These are phyloP conservation scores for Nephrotoma guestfalica DNA, from an alignment of 2,888 invertebrate species.

Conservation along the genomic window DNA sequence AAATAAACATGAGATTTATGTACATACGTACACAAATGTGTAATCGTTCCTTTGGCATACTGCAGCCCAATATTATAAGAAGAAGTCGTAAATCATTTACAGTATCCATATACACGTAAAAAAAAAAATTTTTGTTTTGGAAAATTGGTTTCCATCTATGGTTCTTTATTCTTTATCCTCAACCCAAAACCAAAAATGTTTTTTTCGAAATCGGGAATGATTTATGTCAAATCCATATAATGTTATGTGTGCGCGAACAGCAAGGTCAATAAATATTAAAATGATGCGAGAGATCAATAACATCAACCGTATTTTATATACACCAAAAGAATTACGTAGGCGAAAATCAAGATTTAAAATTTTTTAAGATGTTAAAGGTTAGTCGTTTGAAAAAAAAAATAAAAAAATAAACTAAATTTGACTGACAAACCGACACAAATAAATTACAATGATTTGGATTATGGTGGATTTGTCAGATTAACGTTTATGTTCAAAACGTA, in stretches of 20 bases:
- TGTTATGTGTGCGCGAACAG: not conserved
- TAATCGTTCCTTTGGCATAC: not conserved
- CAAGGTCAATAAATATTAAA: not conserved
- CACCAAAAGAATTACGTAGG: not conserved
- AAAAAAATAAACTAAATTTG: no score
- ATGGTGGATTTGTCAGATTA: no score
- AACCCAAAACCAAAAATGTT: not conserved
- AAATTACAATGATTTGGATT: no score
- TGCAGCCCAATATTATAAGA: not conserved
- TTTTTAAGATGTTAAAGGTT: not conserved
- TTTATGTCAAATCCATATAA: not conserved
- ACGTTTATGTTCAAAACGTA: no score
- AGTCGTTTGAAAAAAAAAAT: no score
- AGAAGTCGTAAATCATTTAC: not conserved
- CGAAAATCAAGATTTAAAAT: not conserved
- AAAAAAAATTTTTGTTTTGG: not conserved
- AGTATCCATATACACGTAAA: not conserved
- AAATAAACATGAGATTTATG: not conserved
- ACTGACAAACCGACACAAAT: no score
- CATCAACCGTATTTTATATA: not conserved
- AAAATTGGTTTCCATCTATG: not conserved
- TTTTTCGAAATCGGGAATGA: not conserved
- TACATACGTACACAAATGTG: not conserved
- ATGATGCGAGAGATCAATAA: not conserved
- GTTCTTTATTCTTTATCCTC: not conserved